These are phyloP conservation scores for Micromussa lordhowensis DNA, from an alignment of 92 coral and sea anemone species.

Conservation along the genomic window DNA sequence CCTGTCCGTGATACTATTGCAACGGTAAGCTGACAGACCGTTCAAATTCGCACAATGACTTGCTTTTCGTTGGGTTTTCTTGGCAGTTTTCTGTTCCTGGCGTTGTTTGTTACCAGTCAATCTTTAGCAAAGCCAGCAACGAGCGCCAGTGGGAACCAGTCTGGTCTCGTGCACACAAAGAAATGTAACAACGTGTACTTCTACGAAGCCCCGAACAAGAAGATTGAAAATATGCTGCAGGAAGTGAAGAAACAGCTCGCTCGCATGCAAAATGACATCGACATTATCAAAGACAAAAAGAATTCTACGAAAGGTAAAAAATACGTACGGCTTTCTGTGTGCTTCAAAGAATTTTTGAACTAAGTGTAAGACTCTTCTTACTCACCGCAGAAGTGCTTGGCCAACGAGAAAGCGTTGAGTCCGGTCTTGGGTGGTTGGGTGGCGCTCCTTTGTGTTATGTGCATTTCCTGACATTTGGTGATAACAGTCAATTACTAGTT, in stretches of 20 bases:
- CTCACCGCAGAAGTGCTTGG: too few species aligned
- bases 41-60: neutral
- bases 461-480: too few species aligned
- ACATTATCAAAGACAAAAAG: neutral
- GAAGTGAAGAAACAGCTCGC: neutral
- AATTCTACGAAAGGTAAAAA: neutral
- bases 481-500: too few species aligned
- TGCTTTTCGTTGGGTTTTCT: neutral
- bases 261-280: neutral
- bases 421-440: too few species aligned
- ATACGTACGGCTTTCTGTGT: too few species aligned
- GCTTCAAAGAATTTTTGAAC: too few species aligned
- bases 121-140: neutral
- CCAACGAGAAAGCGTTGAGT: too few species aligned
- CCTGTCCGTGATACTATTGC: too few species aligned
- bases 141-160: neutral
- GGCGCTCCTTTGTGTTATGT: too few species aligned
- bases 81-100: neutral
- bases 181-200: slow-evolving; percentile 12
- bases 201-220: slow-evolving; percentile 8
- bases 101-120: neutral
- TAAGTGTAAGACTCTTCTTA: too few species aligned
- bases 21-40: too few species aligned
- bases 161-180: neutral
- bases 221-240: neutral